Conservation (phyloP, 2,888 invertebrate species). For the Neoscelio sp. region DNA sequence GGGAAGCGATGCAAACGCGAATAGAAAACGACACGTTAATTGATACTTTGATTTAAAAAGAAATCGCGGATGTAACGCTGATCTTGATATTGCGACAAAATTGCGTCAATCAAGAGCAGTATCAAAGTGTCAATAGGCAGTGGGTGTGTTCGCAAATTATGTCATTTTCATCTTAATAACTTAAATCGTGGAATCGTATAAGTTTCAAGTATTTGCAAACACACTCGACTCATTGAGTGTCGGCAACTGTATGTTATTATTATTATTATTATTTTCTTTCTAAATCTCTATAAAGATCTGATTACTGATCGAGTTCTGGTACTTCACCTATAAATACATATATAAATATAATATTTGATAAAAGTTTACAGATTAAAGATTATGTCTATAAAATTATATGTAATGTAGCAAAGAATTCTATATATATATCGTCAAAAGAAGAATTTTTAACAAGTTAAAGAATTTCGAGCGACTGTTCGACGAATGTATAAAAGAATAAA, state of each 20-base stretch:
- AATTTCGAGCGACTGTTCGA: conserved; percentile 49
- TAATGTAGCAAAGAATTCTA: conserved; percentile 59
- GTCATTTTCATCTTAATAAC: conserved; percentile 33
- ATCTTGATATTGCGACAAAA: conserved; percentile 9
- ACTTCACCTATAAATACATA: conserved; percentile 48
- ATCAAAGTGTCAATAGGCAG: conserved; percentile 33
- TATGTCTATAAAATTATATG: conserved; percentile 66
- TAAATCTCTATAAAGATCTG: conserved; percentile 78
- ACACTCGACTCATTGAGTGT: conserved; percentile 22
- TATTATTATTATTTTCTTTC: conserved; percentile 72
- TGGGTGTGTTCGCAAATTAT: conserved; percentile 28
- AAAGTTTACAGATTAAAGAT: conserved; percentile 43
- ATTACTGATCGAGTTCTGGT: conserved; percentile 69
- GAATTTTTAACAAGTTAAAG: conserved; percentile 43
- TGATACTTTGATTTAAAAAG: conserved; percentile 43
- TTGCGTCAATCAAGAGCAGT: neutral
- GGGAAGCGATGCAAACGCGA: conserved; percentile 69
- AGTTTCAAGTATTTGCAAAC: conserved; percentile 5
- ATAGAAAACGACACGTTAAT: conserved; percentile 26
- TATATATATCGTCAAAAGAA: conserved; percentile 48
- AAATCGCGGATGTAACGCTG: neutral
- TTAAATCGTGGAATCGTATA: neutral
- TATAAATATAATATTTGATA: conserved; percentile 51
- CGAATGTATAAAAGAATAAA: conserved; percentile 46
- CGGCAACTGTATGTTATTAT: conserved; percentile 46